Conservation (phyloP, 2,797 vertebrate genomes). For the Lophius americanus region DNA sequence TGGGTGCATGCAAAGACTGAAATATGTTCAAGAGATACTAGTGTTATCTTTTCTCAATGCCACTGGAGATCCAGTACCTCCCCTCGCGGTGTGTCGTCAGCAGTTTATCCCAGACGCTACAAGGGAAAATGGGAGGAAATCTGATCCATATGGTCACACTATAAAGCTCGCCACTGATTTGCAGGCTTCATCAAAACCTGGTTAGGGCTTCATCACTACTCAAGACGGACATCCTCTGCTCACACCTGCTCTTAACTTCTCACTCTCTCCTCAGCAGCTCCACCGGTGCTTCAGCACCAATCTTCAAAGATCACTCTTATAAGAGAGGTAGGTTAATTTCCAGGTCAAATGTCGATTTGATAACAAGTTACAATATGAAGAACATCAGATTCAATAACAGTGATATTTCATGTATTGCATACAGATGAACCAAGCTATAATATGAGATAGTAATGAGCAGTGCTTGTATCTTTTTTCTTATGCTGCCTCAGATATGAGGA, state of each 20-base stretch:
- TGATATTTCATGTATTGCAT: neutral
- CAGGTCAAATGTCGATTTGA: neutral
- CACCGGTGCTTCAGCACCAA: slow-evolving; percentile 23
- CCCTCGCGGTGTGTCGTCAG: slow-evolving; percentile 77
- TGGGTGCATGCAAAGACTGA: slow-evolving; percentile 70
- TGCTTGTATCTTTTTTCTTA: neutral
- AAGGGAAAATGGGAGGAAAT: slow-evolving; percentile 77
- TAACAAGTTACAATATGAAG: neutral
- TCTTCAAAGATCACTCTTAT: slow-evolving; percentile 43
- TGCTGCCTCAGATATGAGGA: slow-evolving; percentile 72
- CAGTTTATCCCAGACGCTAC: slow-evolving; percentile 73
- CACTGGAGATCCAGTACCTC: slow-evolving; percentile 70
- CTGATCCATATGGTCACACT: slow-evolving; percentile 78
- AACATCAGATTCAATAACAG: neutral
- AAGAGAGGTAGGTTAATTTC: slow-evolving; percentile 65
- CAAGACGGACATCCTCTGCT: slow-evolving; percentile 49
- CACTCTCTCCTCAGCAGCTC: slow-evolving; percentile 53
- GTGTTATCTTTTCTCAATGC: slow-evolving; percentile 83
- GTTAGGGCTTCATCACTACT: slow-evolving; percentile 63
- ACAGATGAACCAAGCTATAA: neutral
- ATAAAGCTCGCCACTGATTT: slow-evolving; percentile 76
- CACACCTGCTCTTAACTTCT: slow-evolving; percentile 52
- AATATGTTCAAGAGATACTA: slow-evolving; percentile 76
- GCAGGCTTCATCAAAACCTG: slow-evolving; percentile 64
- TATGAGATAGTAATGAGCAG: neutral